Evolutionary conservation across 2,113 vertebrate genomes (phyloP).

Genomic region (Hystrix cristata): DNA sequence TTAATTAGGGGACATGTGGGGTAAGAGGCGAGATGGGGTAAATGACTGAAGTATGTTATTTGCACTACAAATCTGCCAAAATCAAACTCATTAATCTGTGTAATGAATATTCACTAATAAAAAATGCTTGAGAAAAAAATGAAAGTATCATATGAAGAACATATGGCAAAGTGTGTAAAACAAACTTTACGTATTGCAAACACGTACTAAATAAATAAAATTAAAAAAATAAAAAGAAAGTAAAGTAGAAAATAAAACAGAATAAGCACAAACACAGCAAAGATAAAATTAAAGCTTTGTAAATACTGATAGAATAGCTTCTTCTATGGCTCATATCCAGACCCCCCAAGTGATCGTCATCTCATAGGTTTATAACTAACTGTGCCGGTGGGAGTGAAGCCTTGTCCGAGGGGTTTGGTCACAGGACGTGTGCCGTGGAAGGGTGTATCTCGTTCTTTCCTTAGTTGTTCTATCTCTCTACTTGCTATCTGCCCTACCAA

Average conservation of each 20-base stretch:
- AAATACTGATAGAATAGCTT: background rate
- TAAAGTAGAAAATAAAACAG: background rate
- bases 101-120: background rate
- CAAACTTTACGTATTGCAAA: background rate
- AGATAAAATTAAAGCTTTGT: background rate
- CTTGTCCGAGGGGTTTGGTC: background rate
- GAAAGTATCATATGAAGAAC: background rate
- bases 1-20: background rate
- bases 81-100: background rate
- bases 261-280: background rate
- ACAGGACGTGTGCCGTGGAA: background rate
- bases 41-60: background rate
- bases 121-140: background rate
- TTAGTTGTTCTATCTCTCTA: background rate
- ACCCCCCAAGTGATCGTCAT: background rate
- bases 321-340: background rate
- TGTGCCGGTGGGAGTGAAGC: background rate
- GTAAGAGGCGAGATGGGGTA: background rate
- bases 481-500: background rate
- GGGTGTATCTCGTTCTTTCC: accelerated
- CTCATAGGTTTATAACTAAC: background rate
- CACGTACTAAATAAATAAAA: background rate
- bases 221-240: background rate
- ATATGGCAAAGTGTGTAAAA: background rate
- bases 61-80: background rate